These are phyloP conservation scores for Drosophila lutescens DNA, from an alignment of 2,888 invertebrate species.

Conservation along the genomic window DNA sequence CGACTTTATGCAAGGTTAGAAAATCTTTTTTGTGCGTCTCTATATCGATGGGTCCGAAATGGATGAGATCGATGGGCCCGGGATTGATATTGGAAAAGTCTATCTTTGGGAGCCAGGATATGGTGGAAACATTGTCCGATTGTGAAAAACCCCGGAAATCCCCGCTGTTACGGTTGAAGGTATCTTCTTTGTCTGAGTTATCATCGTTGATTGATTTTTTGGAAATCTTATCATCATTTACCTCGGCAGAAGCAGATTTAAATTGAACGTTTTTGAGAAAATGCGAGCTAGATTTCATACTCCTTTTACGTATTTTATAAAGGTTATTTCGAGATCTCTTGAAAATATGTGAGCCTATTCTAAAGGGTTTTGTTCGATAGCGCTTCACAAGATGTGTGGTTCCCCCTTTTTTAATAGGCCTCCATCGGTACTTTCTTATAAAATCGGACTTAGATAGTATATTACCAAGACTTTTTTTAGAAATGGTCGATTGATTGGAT, in stretches of 20 bases:
- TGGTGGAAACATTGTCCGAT: background rate
- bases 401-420: no score
- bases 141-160: background rate
- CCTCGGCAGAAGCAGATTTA: no score
- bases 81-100: background rate
- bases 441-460: no score
- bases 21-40: conserved; percentile 1
- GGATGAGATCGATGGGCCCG: background rate
- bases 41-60: conserved; percentile 5
- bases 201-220: background rate
- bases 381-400: no score
- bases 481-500: no score
- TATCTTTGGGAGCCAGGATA: background rate
- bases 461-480: no score
- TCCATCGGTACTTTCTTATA: no score
- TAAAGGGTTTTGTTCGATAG: no score
- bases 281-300: background rate
- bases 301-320: background rate
- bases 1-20: background rate
- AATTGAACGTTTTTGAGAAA: no score
- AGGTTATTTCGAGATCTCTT: no score
- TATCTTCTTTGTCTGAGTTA: background rate
- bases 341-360: no score
- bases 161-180: background rate
- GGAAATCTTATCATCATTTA: background rate